Conservation (phyloP, 2,113 vertebrate genomes). For the Ascaphus truei region DNA sequence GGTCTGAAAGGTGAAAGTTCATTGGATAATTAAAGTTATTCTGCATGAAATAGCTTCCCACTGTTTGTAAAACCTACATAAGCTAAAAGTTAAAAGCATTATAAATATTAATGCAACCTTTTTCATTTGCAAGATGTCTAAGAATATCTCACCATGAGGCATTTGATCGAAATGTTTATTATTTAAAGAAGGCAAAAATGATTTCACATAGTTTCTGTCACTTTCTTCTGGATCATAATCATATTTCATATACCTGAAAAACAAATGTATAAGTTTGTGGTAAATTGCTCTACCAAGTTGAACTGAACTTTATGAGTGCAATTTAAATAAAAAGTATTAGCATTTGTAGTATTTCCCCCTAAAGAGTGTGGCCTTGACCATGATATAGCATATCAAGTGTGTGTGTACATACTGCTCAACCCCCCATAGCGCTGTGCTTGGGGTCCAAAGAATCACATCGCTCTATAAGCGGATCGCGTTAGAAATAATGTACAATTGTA, state of each 20-base stretch:
- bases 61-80: conserved; percentile 21
- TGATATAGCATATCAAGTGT: too few species aligned
- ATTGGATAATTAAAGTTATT: conserved; percentile 11
- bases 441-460: too few species aligned
- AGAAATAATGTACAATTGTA: too few species aligned
- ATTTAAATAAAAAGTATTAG: too few species aligned
- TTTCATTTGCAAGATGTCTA: conserved; percentile 14
- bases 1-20: conserved; percentile 10
- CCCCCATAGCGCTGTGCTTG: too few species aligned
- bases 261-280: neutral
- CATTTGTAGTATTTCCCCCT: too few species aligned
- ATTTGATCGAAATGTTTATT: conserved; percentile 29
- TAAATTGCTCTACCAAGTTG: too few species aligned
- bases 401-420: too few species aligned
- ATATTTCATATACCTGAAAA: neutral
- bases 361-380: too few species aligned
- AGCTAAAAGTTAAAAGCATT: conserved; percentile 28
- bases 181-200: conserved; percentile 5
- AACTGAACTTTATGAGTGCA: too few species aligned
- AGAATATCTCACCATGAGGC: conserved; percentile 20
- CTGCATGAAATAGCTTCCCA: conserved; percentile 4
- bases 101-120: conserved; percentile 26
- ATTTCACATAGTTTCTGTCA: conserved; percentile 4
- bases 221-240: neutral
- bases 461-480: too few species aligned